Base-by-base conservation (phyloP, 1,140 invertebrate species). In the Anadara kagoshimensis region DNA sequence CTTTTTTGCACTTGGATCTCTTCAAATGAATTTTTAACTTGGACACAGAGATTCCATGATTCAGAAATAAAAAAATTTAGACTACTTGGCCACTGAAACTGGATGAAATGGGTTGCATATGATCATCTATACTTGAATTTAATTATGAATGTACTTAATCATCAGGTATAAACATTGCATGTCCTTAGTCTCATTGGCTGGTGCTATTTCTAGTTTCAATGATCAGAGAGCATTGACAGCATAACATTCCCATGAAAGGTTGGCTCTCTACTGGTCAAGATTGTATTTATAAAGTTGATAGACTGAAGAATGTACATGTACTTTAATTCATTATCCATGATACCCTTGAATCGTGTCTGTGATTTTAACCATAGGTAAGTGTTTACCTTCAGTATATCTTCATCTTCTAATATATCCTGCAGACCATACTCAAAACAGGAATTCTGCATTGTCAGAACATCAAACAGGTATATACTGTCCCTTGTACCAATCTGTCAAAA, bases 381-480 rank as follows among this genome's bases (percentile, higher is more conserved):
- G 47, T 22, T 64, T 59, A 84, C 83, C 75, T 84, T 84, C 11
- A 79, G 59, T 29, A 84, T 69, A 24, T 69, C 49, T 59, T 61
- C 63, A 66, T 71, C 59, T 65, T 81, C 74, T 36, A 84, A 47
- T 20, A 84, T 73, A 12, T 69, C 58, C 56, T 71, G 76, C 0
- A 85, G 20, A 14, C 81, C 83, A 67, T 67, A 69, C 5, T 80
- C 73, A 71, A 82, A 83, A 64, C 73, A 78, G 1, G 66, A 63
- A n/a, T 45, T 58, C 24, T 75, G 77, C 57, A 85, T 51, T 10
- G 53, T 62, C n/a, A 80, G 51, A 10, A 82, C 56, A 68, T 85
- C 83, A 82, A 85, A 85, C 18, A 83, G 36, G 65, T 82, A 83
- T 11, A 80, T 71, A 59, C 79, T 67, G 12, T 69, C 68, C 26